Conservation (phyloP, 2,797 vertebrate species). For the Peromyscus attwateri region DNA sequence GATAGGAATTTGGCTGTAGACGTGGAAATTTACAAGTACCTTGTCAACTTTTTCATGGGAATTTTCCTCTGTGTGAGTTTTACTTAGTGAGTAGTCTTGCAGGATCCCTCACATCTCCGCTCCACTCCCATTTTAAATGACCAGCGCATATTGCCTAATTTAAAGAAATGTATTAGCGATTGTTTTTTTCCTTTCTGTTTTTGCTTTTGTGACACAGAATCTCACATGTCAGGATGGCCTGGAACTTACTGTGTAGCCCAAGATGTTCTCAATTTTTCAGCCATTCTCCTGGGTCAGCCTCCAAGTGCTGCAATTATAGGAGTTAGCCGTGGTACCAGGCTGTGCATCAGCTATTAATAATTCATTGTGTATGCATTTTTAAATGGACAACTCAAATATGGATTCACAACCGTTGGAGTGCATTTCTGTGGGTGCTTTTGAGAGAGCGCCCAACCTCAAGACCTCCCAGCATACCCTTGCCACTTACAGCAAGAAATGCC, state of each 20-base stretch:
- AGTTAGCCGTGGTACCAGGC: not conserved
- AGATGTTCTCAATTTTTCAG: not conserved
- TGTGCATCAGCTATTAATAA: not conserved
- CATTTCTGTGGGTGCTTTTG: not conserved
- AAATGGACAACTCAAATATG: not conserved
- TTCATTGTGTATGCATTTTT: not conserved
- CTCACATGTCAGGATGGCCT: not conserved
- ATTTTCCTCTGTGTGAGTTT: constrained; percentile 16
- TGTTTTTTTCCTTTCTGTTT: not conserved
- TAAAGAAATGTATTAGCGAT: not conserved
- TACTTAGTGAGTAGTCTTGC: not conserved
- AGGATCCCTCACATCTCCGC: not conserved
- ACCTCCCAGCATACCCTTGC: not conserved
- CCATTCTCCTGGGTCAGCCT: not conserved
- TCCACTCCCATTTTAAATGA: not conserved
- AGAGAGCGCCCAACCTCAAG: not conserved
- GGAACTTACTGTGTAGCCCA: not conserved
- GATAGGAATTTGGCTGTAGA: constrained; percentile 29
- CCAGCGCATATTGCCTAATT: not conserved
- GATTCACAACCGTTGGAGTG: not conserved
- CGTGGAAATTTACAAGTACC: constrained; percentile 46
- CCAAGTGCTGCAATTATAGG: not conserved
- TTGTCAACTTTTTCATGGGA: constrained; percentile 22
- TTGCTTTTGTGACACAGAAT: not conserved
- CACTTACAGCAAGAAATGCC: constrained; percentile 19